Conservation (phyloP, 2,888 invertebrate species). For the Saturnia japonica region DNA sequence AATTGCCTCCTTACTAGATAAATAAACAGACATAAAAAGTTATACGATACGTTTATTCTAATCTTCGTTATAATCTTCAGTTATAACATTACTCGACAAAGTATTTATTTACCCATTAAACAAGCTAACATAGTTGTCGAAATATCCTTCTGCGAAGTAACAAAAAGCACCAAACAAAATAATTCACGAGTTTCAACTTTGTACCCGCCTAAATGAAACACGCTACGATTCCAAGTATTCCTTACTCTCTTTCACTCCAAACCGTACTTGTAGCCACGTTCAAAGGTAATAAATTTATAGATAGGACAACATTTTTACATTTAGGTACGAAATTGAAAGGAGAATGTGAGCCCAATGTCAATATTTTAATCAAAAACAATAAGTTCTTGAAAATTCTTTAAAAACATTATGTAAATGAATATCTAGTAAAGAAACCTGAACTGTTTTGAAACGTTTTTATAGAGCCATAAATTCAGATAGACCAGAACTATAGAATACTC, state of each 20-base stretch:
- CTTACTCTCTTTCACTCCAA: neutral
- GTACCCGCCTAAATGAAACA: neutral
- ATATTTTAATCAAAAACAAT: no score
- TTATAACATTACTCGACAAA: neutral
- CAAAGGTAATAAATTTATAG: neutral
- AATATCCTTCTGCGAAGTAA: neutral
- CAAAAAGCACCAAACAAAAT: neutral
- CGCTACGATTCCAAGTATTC: constrained; percentile 3
- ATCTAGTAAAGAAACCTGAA: no score
- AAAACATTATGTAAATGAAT: no score
- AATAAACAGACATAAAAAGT: neutral
- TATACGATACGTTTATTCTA: neutral
- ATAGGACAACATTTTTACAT: neutral
- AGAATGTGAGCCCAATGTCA: no score
- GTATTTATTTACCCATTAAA: neutral
- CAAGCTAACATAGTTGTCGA: constrained; percentile 1
- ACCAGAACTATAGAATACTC: no score
- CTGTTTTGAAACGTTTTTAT: no score
- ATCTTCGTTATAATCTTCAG: neutral
- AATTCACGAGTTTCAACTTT: constrained; percentile 1
- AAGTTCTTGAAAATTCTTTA: no score
- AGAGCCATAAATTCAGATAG: no score
- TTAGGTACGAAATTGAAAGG: no score
- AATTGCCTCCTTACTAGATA: no score
- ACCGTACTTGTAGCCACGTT: neutral